A percentile compares a stretch with the other conserved stretches of the same genome.
Conservation (phyloP, 1,140 invertebrate genomes). For the Calephelis virginiensis region DNA sequence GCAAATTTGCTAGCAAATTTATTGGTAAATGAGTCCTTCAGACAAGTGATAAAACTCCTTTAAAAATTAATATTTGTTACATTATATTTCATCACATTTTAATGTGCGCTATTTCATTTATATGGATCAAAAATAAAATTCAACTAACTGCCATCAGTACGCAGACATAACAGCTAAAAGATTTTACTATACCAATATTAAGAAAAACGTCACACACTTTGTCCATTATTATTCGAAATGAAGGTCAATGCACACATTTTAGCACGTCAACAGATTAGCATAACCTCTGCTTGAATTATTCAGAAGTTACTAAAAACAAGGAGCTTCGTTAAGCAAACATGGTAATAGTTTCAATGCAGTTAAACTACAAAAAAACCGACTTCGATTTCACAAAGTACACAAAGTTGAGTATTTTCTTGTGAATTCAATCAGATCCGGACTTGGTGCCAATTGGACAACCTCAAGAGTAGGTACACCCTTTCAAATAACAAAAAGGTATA, state of each 20-base stretch:
- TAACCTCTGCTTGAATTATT: neutral
- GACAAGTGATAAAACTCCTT: too few relatives aligned
- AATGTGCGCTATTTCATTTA: conserved; percentile 1
- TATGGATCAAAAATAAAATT: neutral
- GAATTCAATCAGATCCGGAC: too few relatives aligned
- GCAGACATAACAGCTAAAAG: conserved; percentile 13
- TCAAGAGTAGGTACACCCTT: too few relatives aligned
- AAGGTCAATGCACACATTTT: neutral
- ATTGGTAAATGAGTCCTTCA: too few relatives aligned
- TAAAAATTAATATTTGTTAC: neutral
- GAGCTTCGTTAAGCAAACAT: too few relatives aligned
- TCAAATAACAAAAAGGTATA: too few relatives aligned
- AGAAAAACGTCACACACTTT: conserved; percentile 10
- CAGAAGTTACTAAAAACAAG: neutral
- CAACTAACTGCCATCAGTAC: neutral
- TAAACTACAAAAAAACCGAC: too few relatives aligned
- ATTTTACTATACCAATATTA: conserved; percentile 8
- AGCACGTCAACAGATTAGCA: neutral
- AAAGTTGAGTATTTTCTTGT: too few relatives aligned
- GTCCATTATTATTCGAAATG: conserved; percentile 29
- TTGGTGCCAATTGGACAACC: too few relatives aligned
- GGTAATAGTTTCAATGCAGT: too few relatives aligned
- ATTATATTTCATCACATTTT: neutral
- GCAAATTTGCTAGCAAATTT: too few relatives aligned
- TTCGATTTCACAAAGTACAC: too few relatives aligned